Base-by-base conservation (phyloP, 2,888 invertebrate genomes). In the Cyclophora albipunctata region DNA sequence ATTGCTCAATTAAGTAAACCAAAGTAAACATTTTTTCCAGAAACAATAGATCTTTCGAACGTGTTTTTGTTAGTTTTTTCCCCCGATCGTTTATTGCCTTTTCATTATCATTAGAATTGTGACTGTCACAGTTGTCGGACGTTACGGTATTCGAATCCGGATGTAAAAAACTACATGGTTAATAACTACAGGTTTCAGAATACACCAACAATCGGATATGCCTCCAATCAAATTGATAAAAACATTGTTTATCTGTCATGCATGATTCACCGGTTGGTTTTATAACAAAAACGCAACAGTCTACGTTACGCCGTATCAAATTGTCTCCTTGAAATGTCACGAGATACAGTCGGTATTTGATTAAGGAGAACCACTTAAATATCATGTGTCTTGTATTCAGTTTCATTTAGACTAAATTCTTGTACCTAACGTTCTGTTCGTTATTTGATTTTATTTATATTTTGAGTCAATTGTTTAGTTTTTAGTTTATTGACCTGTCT, bases 291-390 rank as follows among this genome's bases (percentile, higher is more conserved):
- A 20, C 37, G 37, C 44, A 50, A 48, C 42, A 42, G 56, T 54
- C 53, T 59, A 63, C 56, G 58, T 58, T 58, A 63, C 51, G 57
- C 42, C n/a, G 55, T 70, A 64, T 69, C 64, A 58, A 63, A 67
- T 59, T 57, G 53, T 68, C 64, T 43, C 76, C 75, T 76, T 77
- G 73, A 69, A 67, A 58, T 61, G 75, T 72, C 72, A 76, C 59
- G 60, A 63, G 69, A 74, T 65, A 71, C 57, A 58, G 48, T 52
- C 64, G 67, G 65, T 63, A 62, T 69, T 67, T 57, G 68, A 73
- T 69, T 69, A 71, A 67, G 49, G 54, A 57, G 64, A 63, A 59
- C 60, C 55, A 58, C 64, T 65, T 61, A 45, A 49, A 61, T 68
- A 59, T 66, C 57, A 49, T 47, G 58, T 63, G 64, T 47, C 55